Conservation (phyloP, 2,888 invertebrate species). For the Notodonta ziczac region DNA sequence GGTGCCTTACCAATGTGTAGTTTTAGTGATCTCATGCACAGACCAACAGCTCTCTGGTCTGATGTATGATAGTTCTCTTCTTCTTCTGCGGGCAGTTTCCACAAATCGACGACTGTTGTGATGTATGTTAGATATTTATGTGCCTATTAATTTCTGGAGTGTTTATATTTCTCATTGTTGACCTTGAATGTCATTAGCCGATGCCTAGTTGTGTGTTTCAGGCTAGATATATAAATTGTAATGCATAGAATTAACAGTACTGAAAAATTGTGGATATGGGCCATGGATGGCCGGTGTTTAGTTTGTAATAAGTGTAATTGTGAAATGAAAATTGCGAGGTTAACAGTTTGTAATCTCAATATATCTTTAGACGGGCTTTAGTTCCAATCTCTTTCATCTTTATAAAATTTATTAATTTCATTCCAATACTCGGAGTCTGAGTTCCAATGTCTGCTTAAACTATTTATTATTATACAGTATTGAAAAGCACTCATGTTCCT, state of each 20-base stretch:
- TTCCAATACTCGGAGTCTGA: not conserved
- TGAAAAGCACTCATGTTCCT: too few relatives aligned
- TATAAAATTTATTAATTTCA: not conserved
- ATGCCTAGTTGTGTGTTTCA: slow-evolving; percentile 3
- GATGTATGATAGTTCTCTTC: not conserved
- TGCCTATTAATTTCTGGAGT: not conserved
- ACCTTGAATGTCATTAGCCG: not conserved
- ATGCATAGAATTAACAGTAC: not conserved
- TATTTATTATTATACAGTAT: too few relatives aligned
- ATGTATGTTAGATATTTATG: not conserved
- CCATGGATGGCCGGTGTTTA: not conserved
- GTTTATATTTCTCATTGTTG: not conserved
- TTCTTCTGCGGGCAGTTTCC: too few relatives aligned
- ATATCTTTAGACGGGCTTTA: not conserved
- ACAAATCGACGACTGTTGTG: too few relatives aligned
- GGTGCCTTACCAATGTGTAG: too few relatives aligned
- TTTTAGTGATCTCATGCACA: too few relatives aligned
- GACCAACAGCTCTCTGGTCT: not conserved
- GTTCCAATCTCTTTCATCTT: not conserved
- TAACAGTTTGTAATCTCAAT: not conserved
- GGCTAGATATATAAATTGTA: slow-evolving; percentile 2
- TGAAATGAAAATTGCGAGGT: not conserved
- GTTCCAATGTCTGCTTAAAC: too few relatives aligned
- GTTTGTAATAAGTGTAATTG: slow-evolving; percentile 1
- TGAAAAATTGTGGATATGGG: not conserved